Base-by-base conservation (phyloP, 35 echinoderm and acorn worm species). In the Apostichopus parvimensis region DNA sequence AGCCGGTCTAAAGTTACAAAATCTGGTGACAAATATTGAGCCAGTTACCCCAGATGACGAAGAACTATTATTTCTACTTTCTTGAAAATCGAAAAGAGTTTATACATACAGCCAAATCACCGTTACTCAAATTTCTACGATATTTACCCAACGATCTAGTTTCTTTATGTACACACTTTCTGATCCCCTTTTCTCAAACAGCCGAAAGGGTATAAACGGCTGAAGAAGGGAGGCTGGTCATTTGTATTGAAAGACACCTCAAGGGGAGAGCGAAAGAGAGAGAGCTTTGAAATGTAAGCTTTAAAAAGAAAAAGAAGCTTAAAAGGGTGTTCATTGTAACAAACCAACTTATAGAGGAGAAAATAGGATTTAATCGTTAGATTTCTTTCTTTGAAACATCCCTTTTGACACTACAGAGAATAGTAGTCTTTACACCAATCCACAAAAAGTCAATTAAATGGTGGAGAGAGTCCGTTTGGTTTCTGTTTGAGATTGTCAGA, bases 191-290 rank as follows among this genome's bases (percentile, higher is more conserved):
- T 75, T 6, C 11, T 75, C 71, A 75, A 75, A 75, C 71, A 75
- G 71, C 71, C 71, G 71, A 75, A 75, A 75, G 71, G 71, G 71
- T 75, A 75, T 75, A 75, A 75, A 75, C 71, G 71, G 71, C 71
- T 75, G 13, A 75, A 75, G 15, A n/a, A 75, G 71, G 71, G 12
- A 75, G 71, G 14, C 71, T 75, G 71, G 71, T 22, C 71, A 75
- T 75, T 75, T 75, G 71, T 18, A 75, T 75, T 75, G 71, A 22
- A n/a, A 18, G 71, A 14, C n/a, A 6, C 14, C 14, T 7, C 0
- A 22, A 75, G n/a, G 71, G 17, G 13, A 13, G 14, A 20, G 20
- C 24, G 71, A 18, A 45, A 45, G 9, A 22, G 17, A 75, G 17
- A 75, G 71, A 75, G 71, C 24, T 75, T 75, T 75, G 71, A 18